Percentiles rank a stretch among this genome's conserved stretches.
phyloP scores from a whole-genome alignment of 2,113 vertebrate genomes.

The Gadus macrocephalus region DNA sequence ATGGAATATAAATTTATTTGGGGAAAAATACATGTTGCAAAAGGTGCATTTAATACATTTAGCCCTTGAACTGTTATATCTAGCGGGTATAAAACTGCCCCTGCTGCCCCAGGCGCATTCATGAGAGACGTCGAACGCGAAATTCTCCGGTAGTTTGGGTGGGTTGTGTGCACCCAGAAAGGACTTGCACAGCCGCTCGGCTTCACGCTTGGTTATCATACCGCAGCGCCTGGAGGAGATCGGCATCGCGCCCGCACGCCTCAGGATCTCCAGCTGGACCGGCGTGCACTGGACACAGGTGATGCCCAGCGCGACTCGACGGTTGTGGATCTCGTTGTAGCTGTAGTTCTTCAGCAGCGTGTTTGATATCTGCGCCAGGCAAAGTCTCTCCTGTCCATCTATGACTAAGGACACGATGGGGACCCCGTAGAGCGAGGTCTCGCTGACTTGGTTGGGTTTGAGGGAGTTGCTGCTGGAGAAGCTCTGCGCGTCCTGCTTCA shows the following conservation, averaged over 20 bases:
- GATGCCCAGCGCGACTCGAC: constrained; percentile 86
- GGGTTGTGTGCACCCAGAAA: constrained; percentile 86
- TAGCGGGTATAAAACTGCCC: constrained; percentile 86
- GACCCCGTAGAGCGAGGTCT: constrained; percentile 90
- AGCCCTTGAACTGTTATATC: constrained; percentile 89
- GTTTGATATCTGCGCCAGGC: constrained; percentile 91
- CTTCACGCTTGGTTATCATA: constrained; percentile 92
- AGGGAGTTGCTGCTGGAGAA: constrained; percentile 81
- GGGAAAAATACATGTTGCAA: constrained; percentile 91
- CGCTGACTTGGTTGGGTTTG: constrained; percentile 93
- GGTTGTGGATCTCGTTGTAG: constrained; percentile 93
- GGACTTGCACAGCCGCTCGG: constrained; percentile 88
- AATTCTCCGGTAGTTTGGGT: constrained; percentile 87
- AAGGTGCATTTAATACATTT: constrained; percentile 91
- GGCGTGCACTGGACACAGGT: constrained; percentile 92
- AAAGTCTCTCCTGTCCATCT: constrained; percentile 88
- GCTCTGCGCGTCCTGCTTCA: constrained; percentile 82
- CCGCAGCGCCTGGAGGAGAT: constrained; percentile 88
- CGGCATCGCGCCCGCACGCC: constrained; percentile 88
- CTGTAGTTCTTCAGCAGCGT: constrained; percentile 89
- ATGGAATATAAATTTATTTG: constrained; percentile 92
- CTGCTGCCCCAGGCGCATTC: constrained; percentile 88
- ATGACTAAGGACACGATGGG: constrained; percentile 92
- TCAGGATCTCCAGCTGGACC: constrained; percentile 87
- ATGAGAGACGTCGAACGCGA: constrained; percentile 89